Evolutionary conservation across 2,797 vertebrate species (phyloP).

Genomic region (Pseudochaenichthys georgianus): DNA sequence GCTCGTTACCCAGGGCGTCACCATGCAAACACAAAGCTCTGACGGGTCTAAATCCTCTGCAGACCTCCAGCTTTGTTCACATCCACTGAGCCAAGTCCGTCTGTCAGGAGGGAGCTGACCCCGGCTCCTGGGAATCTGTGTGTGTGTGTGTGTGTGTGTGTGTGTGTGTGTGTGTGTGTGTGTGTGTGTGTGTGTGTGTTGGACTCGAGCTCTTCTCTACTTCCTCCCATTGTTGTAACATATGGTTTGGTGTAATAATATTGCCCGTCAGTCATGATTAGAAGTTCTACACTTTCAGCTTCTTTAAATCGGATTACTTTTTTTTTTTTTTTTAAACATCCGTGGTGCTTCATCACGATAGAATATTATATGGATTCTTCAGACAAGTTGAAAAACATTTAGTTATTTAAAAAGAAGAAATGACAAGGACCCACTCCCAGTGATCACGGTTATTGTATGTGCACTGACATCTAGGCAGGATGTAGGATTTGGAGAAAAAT

Average conservation of each 20-base stretch:
- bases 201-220: not conserved
- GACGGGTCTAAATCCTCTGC: slow-evolving; percentile 49
- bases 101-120: slow-evolving; percentile 45
- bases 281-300: not conserved
- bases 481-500: too few relatives aligned
- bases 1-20: slow-evolving; percentile 63
- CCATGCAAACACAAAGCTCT: slow-evolving; percentile 55
- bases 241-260: not conserved
- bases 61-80: slow-evolving; percentile 67
- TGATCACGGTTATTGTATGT: not conserved
- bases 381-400: too few relatives aligned
- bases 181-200: not conserved
- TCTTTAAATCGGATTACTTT: not conserved
- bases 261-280: not conserved
- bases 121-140: not conserved
- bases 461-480: too few relatives aligned
- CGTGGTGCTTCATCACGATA: too few relatives aligned
- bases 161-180: not conserved
- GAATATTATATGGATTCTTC: too few relatives aligned
- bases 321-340: too few relatives aligned
- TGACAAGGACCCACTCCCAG: too few relatives aligned
- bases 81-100: slow-evolving; percentile 62
- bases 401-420: too few relatives aligned
- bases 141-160: not conserved
- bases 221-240: slow-evolving; percentile 6